Percentiles rank a stretch among this genome's conserved stretches.
These are phyloP conservation scores for Leptonema lineaticorne DNA, from an alignment of 1,140 invertebrate species.

Conservation along the genomic window DNA sequence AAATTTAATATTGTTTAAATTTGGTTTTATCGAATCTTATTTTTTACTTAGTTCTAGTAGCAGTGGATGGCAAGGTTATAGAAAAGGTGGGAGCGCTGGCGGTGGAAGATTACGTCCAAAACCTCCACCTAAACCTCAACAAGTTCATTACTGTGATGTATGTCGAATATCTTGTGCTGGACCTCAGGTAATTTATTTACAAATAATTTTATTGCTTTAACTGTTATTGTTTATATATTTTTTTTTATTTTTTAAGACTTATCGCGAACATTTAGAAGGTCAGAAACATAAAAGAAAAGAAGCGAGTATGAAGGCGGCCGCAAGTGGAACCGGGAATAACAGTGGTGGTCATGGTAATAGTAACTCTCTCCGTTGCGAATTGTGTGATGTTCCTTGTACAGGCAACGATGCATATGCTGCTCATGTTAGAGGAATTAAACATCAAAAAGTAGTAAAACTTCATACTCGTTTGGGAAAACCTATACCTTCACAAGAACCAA, in stretches of 20 bases:
- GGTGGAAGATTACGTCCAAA: constrained; percentile 71
- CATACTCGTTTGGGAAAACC: constrained; percentile 97
- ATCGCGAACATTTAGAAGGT: constrained; percentile 95
- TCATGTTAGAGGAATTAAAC: constrained; percentile 95
- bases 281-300: constrained; percentile 99
- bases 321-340: constrained; percentile 49
- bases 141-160: constrained; percentile 93
- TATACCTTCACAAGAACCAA: constrained; percentile 93
- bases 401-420: constrained; percentile 97
- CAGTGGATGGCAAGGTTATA: constrained; percentile 71
- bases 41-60: constrained; percentile 38
- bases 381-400: constrained; percentile 98
- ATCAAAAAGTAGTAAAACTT: constrained; percentile 95
- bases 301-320: constrained; percentile 76
- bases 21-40: constrained; percentile 10
- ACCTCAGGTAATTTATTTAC: constrained; percentile 64
- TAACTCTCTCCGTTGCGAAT: constrained; percentile 79
- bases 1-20: neutral
- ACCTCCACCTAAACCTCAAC: constrained; percentile 84
- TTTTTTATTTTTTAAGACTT: constrained; percentile 65
- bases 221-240: neutral
- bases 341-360: constrained; percentile 55
- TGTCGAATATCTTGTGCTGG: constrained; percentile 98
- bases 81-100: constrained; percentile 65
- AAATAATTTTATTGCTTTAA: neutral